Base-by-base conservation (phyloP, 1,140 invertebrate genomes). In the Rhyzopertha dominica region DNA sequence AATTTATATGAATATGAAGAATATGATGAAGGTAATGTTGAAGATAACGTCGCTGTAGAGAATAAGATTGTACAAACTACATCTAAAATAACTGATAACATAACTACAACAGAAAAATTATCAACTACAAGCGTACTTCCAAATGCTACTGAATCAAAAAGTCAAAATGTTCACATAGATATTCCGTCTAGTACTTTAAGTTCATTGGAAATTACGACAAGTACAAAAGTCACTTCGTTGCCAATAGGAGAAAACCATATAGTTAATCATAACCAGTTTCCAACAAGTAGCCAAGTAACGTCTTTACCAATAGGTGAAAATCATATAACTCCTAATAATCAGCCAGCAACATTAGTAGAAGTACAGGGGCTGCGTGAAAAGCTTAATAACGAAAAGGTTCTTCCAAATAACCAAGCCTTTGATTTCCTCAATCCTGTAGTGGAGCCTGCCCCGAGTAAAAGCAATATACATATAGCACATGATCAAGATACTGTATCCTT, bases 401-500 rank as follows among this genome's bases (percentile, higher is more conserved):
- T 47, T 3, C 44, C 48, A 8, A 56, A 42, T 31, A 14, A 12
- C 43, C 22, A 9, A 20, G 28, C 10, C 34, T 26, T 28, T 24
- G 23, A 39, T 28, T 31, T 5, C 28, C 30, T 34, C 28, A 40
- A 19, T 14, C 37, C 51, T 1, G 20, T 47, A n/a, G 30, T 24
- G 18, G 58, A 67, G 18, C 61, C 69, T n/a, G 61, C 58, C 8
- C 75, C 77, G 18, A 77, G 75, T 44, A 76, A 76, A 1, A 80
- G 76, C 41, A 80, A 78, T 29, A 74, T 81, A 25, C 74, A 78
- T 24, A 76, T 81, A 24, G 73, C 76, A 0, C 78, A 76, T 1
- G 75, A 76, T 34, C 78, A 80, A 49, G 73, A 80, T 39, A 78
- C 75, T 1, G 77, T 80, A 4, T 76, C 77, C 0, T 80, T 81